Evolutionary conservation across 2,113 vertebrate genomes (phyloP), one percentile per base, ranked within the genome.

Genomic region (Rhegmatorhina hoffmannsi): DNA sequence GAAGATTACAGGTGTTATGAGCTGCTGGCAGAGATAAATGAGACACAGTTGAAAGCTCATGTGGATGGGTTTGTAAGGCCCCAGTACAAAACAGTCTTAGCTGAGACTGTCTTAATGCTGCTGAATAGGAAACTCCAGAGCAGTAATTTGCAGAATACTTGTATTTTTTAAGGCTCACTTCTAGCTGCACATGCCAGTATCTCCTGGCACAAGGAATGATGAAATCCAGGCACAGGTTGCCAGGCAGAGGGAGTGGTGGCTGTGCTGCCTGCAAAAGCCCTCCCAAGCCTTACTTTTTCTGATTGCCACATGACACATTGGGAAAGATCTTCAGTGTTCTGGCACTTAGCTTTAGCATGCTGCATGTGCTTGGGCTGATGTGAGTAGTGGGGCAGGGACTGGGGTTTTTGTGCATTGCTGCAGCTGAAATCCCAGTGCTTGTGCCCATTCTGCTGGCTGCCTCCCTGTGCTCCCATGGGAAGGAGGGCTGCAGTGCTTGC

Each of bases 391-490:
- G 59, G 29, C 63, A 28, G 76, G 23, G 23, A 17, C 40, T 4
- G 20, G 6, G 4, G 38, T 1, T 0, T 26, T 26, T 17, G 44
- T 40, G 40, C 14, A 2, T 3, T 6, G 24, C 80, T 33, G 58
- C 23, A 28, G 36, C 67, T 15, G 38, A 5, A 7, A 23, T 25
- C 9, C 0, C 3, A 1, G 1, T 0, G 11, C 62, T 62, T 17
- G 4, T 31, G 26, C 29, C 29, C 21, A 2, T 17, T 46, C 70
- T 2, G 4, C 12, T 19, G 6, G 1, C 3, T 23, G 62, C 46
- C 52, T n/a, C 1, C 58, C 53, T 13, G 14, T 11, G 36, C 31
- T 13, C 14, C 33, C 26, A 0, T 2, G 21, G 34, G 56, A 3
- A 62, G 47, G 31, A 50, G 17, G 36, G 7, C 1, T 19, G 49